phyloP scores from a whole-genome alignment of 1,140 invertebrate species.

The Ptiloglossa arizonensis region DNA sequence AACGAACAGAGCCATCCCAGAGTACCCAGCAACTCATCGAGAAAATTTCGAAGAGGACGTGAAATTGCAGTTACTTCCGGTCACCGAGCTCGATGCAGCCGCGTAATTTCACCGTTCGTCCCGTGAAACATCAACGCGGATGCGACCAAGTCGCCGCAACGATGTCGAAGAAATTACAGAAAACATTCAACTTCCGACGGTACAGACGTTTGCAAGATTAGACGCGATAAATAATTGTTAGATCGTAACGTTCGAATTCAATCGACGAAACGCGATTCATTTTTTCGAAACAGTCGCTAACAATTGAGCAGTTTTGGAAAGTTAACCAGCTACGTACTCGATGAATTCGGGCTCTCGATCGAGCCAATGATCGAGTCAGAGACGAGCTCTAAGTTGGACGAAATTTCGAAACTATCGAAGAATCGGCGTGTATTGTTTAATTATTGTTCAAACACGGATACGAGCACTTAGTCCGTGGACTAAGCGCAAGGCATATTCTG shows the following conservation, averaged over 20 bases:
- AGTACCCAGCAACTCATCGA: not conserved
- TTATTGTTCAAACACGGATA: not conserved
- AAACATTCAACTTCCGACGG: too few species aligned
- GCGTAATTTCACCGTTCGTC: not conserved
- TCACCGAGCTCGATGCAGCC: not conserved
- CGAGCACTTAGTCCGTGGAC: too few species aligned
- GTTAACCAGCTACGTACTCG: too few species aligned
- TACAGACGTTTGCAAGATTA: too few species aligned
- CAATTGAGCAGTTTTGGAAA: too few species aligned
- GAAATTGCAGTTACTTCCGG: not conserved
- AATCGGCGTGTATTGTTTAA: not conserved
- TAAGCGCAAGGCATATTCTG: not conserved
- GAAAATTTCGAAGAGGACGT: not conserved
- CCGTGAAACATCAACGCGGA: not conserved
- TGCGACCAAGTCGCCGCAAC: too few species aligned
- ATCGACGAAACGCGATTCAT: too few species aligned
- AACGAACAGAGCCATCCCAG: too few species aligned
- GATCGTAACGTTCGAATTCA: not conserved
- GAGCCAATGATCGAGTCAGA: not conserved
- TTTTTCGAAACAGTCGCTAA: too few species aligned
- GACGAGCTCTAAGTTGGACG: not conserved
- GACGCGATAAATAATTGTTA: too few species aligned
- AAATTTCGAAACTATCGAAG: constrained; percentile 6
- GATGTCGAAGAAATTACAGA: too few species aligned
- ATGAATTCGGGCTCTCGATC: not conserved